Base-by-base conservation (phyloP, 1,140 invertebrate genomes). In the Epicauta chinensis region DNA sequence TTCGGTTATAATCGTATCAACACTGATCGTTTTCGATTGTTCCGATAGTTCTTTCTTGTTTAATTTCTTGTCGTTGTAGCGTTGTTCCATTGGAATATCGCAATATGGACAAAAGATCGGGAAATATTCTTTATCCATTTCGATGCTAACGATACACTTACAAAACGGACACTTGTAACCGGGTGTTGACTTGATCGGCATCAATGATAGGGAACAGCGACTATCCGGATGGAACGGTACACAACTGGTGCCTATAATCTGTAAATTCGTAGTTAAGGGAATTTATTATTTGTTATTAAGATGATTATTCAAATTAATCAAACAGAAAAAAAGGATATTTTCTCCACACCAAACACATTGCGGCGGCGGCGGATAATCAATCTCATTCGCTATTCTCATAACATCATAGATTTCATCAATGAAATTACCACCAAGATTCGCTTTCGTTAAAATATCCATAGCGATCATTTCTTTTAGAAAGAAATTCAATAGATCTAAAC, bases 391-490 rank as follows among this genome's bases (percentile, higher is more conserved):
- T 35, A 56, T 50, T 15, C 17, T 39, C 36, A 66, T 48, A 36
- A 66, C 55, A 31, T 56, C 31, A 29, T 30, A 51, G 4, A 68
- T 61, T 32, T 59, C 61, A 42, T 59, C 39, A 29, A 62, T 50
- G 43, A 63, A 61, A 42, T 48, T 56, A 46, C 46, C 41, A 15
- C 63, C 55, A 38, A 62, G 54, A 35, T 63, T 48, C 38, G 56
- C 43, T 50, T 62, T 64, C 0, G 51, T 38, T 35, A 66, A 47
- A 46, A 66, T 45, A 9, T 62, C 49, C 31, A 51, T 53, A 11
- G 49, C 39, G 9, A 67, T 57, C 35, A 61, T 56, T 55, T 66
- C 60, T 51, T 68, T 68, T 16, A 68, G 52, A 46, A 59, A 68
- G 41, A 61, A 54, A 30, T 61, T 63, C 15, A 58, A 39, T 11